Percentiles rank a stretch among this genome's conserved stretches.
Evolutionary conservation across 1,140 invertebrate species (phyloP).

Genomic region (Drosophila paulistorum): DNA sequence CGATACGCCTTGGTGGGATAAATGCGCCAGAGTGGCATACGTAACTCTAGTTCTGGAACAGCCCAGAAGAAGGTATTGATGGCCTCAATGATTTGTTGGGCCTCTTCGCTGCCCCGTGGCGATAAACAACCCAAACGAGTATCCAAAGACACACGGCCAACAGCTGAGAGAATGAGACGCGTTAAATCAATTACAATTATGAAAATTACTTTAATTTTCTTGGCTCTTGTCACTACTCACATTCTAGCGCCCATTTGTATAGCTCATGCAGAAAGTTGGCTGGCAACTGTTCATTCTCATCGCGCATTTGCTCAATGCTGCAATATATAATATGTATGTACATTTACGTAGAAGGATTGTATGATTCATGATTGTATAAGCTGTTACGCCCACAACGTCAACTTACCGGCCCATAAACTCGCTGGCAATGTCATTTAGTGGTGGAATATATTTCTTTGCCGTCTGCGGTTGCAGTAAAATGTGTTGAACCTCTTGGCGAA

Average conservation of each 20-base stretch:
- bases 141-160: constrained; percentile 91
- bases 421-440: constrained; percentile 88
- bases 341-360: not conserved
- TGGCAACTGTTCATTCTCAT: constrained; percentile 88
- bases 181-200: constrained; percentile 9
- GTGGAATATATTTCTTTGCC: constrained; percentile 88
- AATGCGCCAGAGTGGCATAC: constrained; percentile 91
- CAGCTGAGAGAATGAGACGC: constrained; percentile 84
- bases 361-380: constrained; percentile 22
- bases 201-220: not conserved
- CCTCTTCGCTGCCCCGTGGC: constrained; percentile 86
- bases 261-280: constrained; percentile 91
- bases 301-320: constrained; percentile 88
- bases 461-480: constrained; percentile 91
- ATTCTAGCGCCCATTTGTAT: constrained; percentile 95
- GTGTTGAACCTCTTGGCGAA: constrained; percentile 92
- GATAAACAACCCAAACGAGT: constrained; percentile 90
- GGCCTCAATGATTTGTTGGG: constrained; percentile 89
- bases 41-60: constrained; percentile 90
- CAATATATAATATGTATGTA: constrained; percentile 18
- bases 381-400: not conserved
- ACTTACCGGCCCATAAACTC: constrained; percentile 88
- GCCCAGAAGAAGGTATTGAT: constrained; percentile 92
- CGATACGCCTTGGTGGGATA: constrained; percentile 90
- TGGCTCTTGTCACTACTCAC: constrained; percentile 84